Base-by-base conservation (phyloP, 2,888 invertebrate genomes). In the Idaea aversata region DNA sequence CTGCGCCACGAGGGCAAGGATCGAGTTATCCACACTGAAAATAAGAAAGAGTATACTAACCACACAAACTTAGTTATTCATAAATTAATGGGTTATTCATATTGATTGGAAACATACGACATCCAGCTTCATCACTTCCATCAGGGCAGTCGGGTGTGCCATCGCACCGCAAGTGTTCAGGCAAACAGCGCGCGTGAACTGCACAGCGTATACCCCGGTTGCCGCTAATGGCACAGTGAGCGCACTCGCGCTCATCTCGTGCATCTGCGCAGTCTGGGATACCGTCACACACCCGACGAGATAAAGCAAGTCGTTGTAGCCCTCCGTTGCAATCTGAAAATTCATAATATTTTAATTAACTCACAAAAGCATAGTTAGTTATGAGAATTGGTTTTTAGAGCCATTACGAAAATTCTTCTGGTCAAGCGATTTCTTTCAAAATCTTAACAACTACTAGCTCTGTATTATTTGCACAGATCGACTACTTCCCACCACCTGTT, bases 231-330 rank as follows among this genome's bases (percentile, higher is more conserved):
- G 95, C 94, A 82, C 98, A 98, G 81, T 97, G 97, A 57, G 96
- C 93, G 82, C 98, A 98, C 62, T 94, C 93, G 67, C 94, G 95
- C 87, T 98, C 98, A 86, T 98, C 98, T 0, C 95, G 95, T 36
- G 97, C 93, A 88, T 97, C 97, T 15, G 96, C 95, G 85, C 98
- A 98, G 86, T 98, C 98, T 15, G 97, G 95, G 47, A 96, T 94
- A 15, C 98, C 98, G 84, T 98, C 98, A 81, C 98, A 98, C 57
- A 97, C 93, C 62, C 97, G 94, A 0, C 96, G 94, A 0, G 96
- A 96, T 69, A 97, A 88, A 0, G 97, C 97, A 73, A 95, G 94
- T 36, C 94, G 94, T 76, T 97, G 96, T 65, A 98, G 93, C 63
- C 96, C 95, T 62, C 94, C 94, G 1, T 95, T 95, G 80, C 98